Percentiles rank a stretch among this genome's conserved stretches.
Conservation (phyloP, 2,888 invertebrate genomes). For the Cheilosia grossa region DNA sequence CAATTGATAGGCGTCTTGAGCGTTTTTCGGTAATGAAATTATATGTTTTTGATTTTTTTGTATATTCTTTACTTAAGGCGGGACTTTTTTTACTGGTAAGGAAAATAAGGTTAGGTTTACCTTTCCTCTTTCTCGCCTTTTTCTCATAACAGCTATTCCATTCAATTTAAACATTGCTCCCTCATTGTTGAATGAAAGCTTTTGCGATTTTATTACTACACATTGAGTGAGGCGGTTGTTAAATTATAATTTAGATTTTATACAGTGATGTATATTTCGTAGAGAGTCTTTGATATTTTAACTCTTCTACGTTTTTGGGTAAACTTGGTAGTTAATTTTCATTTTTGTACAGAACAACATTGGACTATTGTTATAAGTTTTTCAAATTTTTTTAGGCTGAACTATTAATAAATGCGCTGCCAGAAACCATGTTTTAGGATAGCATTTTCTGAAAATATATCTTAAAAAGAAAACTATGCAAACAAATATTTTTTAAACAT, state of each 20-base stretch:
- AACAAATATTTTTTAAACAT: too few relatives aligned
- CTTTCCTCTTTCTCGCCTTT: slow-evolving; percentile 21
- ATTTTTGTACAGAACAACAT: too few relatives aligned
- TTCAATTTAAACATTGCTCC: background rate
- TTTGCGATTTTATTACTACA: slow-evolving; percentile 14
- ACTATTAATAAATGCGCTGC: too few relatives aligned
- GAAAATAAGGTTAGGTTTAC: slow-evolving; percentile 58
- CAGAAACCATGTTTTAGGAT: too few relatives aligned
- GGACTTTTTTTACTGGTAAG: slow-evolving; percentile 76
- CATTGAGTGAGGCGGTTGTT: background rate
- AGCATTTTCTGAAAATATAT: too few relatives aligned
- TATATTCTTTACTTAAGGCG: slow-evolving; percentile 72
- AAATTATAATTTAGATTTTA: background rate
- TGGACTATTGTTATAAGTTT: too few relatives aligned
- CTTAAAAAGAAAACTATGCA: too few relatives aligned
- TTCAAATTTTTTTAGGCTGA: too few relatives aligned
- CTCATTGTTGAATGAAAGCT: slow-evolving; percentile 12
- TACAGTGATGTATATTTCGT: background rate
- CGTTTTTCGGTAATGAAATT: slow-evolving; percentile 56
- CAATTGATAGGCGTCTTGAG: slow-evolving; percentile 47
- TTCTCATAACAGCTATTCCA: slow-evolving; percentile 5
- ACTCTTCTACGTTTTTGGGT: background rate
- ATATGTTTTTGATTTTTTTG: slow-evolving; percentile 50
- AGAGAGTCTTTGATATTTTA: background rate
- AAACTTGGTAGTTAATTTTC: too few relatives aligned